Conservation (phyloP, 1,140 invertebrate genomes). For the Chrysoperla carnea region DNA sequence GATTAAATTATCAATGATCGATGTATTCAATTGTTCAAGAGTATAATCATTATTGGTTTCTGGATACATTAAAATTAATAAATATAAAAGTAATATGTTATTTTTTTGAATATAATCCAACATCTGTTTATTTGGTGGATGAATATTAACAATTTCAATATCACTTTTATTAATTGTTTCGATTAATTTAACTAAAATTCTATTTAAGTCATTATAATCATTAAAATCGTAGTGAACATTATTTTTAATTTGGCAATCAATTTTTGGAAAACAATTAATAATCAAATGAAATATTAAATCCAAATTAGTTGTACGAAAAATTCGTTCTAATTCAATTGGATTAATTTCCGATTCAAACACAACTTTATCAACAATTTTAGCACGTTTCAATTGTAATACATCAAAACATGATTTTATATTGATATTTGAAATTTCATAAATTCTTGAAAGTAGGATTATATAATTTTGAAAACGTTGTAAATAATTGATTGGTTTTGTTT, state of each 20-base stretch:
- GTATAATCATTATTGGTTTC: constrained; percentile 13
- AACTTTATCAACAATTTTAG: constrained; percentile 30
- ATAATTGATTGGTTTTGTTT: constrained; percentile 16
- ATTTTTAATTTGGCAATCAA: constrained; percentile 14
- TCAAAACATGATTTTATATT: constrained; percentile 16
- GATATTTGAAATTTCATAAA: constrained; percentile 22
- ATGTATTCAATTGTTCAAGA: constrained; percentile 8
- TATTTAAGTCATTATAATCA: constrained; percentile 11
- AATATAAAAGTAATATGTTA: constrained; percentile 34
- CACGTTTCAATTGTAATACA: constrained; percentile 20
- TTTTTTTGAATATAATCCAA: constrained; percentile 33
- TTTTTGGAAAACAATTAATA: constrained; percentile 31
- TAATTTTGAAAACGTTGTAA: constrained; percentile 23
- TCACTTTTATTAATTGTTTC: background rate
- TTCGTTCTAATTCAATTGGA: constrained; percentile 30
- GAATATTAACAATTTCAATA: background rate
- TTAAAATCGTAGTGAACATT: constrained; percentile 7
- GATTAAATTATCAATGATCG: constrained; percentile 24
- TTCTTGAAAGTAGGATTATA: constrained; percentile 20
- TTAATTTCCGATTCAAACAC: constrained; percentile 31
- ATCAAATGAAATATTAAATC: constrained; percentile 38
- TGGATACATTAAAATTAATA: constrained; percentile 29
- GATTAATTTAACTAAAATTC: constrained; percentile 1
- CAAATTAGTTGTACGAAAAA: constrained; percentile 31
- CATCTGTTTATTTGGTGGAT: constrained; percentile 16